Base-by-base conservation (phyloP, 2,113 vertebrate genomes). In the Bucco capensis region DNA sequence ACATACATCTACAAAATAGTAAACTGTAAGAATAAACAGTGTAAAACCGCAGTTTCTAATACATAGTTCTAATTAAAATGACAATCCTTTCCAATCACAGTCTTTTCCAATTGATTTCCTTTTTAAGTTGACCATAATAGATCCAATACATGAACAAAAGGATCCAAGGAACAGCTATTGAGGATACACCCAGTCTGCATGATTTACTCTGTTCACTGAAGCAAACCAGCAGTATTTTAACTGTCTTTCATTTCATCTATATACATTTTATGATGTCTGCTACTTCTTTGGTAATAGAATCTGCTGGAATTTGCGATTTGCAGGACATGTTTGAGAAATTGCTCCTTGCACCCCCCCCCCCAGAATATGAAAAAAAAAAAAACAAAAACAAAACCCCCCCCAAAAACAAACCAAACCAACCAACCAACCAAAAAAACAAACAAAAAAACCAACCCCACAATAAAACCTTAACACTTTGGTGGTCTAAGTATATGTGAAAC, bases 181-280 rank as follows among this genome's bases (percentile, higher is more conserved):
- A 83, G 42, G 72, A 70, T 58, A 56, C 46, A 58, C 13, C 17
- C 75, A 70, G 66, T 23, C 66, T 92, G 25, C 38, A 37, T 40
- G 54, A 87, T 72, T 95, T 80, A 86, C 80, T 58, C 57, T 60
- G 75, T 49, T 91, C 73, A 76, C 4, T 87, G 74, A 92, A 77
- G 91, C 61, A 94, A 80, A 62, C 7, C 31, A 58, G 56, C n/a
- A 38, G 21, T 50, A 65, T 56, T 91, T 47, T 72, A 18, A 86
- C 30, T 12, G 31, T 51, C 60, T 91, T 93, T 80, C 56, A 66
- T 77, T 91, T 93, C 49, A 58, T 25, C 61, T 13, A 40, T 67
- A 12, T 51, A 58, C 9, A 14, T 71, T 88, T 89, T 88, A 53
- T 78, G 50, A 35, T 28, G n/a, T 38, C 47, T 83, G 60, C 19